Conservation (phyloP, 1,140 invertebrate species). For the Hyles vespertilio region DNA sequence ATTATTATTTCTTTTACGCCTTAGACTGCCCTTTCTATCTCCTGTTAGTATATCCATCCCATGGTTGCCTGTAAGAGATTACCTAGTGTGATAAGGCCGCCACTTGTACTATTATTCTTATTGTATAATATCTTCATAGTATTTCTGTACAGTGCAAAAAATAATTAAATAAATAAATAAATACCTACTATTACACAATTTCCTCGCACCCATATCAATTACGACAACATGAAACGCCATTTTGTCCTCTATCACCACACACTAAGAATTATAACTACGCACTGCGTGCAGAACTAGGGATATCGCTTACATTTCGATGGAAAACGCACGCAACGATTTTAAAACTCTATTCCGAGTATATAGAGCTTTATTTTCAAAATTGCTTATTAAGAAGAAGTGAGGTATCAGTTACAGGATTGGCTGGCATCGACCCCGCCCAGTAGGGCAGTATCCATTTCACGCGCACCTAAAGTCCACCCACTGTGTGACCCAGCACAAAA, state of each 20-base stretch:
- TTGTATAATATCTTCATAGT: no score
- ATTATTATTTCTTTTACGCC: no score
- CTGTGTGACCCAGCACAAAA: constrained; percentile 23
- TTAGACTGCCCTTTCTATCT: no score
- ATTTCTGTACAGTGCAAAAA: no score
- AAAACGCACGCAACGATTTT: constrained; percentile 19
- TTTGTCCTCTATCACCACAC: constrained; percentile 19
- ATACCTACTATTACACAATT: no score
- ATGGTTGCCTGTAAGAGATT: no score
- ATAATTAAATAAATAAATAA: no score
- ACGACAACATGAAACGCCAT: constrained; percentile 26
- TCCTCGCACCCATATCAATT: constrained; percentile 51
- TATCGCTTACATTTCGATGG: constrained; percentile 58
- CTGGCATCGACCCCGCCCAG: constrained; percentile 55
- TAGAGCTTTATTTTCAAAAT: constrained; percentile 30
- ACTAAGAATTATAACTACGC: constrained; percentile 24
- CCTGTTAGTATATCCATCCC: no score
- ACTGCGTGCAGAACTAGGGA: constrained; percentile 44
- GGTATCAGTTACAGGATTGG: constrained; percentile 73
- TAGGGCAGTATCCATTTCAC: constrained; percentile 47
- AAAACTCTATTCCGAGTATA: constrained; percentile 13
- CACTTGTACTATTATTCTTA: no score
- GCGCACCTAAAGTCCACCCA: constrained; percentile 52
- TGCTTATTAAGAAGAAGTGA: constrained; percentile 47
- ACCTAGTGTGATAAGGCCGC: no score